Conservation (phyloP, 2,113 vertebrate species). For the Hydropotes inermis region DNA sequence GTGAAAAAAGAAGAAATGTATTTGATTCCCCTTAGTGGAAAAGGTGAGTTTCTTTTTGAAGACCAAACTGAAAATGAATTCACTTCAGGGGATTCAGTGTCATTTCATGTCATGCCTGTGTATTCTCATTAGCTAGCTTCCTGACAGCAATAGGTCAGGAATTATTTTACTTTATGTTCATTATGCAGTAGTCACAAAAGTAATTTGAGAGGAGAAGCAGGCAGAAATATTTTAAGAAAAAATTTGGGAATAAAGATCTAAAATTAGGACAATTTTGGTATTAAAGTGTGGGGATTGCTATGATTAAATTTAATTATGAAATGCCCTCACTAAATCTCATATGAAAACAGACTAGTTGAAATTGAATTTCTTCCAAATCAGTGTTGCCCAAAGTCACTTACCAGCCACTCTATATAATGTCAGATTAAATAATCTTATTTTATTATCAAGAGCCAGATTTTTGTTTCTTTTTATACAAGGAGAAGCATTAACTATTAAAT, state of each 20-base stretch:
- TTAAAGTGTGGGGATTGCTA: not conserved
- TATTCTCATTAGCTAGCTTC: not conserved
- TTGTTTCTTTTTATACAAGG: not conserved
- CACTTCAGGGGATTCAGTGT: not conserved
- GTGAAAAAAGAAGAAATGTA: not conserved
- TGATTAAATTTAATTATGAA: not conserved
- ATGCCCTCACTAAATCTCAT: not conserved
- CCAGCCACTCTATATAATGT: not conserved
- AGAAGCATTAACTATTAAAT: not conserved
- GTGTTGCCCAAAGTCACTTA: not conserved
- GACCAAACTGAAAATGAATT: not conserved
- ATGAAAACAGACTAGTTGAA: not conserved
- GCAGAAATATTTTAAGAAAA: not conserved
- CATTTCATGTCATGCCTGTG: not conserved
- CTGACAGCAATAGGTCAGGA: not conserved
- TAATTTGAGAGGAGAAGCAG: not conserved
- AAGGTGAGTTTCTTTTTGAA: not conserved
- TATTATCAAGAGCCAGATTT: not conserved
- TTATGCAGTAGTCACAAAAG: not conserved
- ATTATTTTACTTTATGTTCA: not conserved
- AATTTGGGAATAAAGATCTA: not conserved
- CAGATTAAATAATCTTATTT: conserved; percentile 1
- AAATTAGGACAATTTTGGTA: not conserved
- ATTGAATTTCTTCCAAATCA: not conserved
- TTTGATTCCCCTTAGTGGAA: not conserved